phyloP scores from a whole-genome alignment of 2,113 vertebrate genomes.

The Clarias magur region DNA sequence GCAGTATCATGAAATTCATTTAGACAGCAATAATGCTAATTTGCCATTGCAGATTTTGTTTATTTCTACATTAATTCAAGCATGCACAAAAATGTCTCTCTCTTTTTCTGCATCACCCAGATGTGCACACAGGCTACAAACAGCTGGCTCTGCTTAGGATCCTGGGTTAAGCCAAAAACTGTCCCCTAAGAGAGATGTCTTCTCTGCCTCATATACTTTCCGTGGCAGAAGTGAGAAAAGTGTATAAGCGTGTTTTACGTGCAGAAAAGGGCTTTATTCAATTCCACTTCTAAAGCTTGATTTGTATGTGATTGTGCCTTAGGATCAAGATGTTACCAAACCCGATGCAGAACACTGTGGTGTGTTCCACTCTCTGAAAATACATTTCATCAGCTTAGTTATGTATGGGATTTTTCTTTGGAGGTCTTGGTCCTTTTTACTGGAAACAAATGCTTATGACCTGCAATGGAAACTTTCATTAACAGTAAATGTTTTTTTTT shows the following conservation, averaged over 20 bases:
- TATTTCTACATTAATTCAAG: background rate
- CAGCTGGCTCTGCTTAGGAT: constrained; percentile 48
- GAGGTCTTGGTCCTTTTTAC: background rate
- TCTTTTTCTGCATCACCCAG: background rate
- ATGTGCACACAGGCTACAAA: constrained; percentile 49
- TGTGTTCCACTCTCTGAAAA: background rate
- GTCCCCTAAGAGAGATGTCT: constrained; percentile 25
- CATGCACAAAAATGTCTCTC: background rate
- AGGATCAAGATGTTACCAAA: constrained; percentile 13
- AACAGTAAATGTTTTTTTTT: background rate
- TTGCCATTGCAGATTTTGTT: background rate
- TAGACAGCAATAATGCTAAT: background rate
- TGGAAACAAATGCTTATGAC: background rate
- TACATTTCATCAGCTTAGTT: background rate
- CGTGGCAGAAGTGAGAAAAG: background rate
- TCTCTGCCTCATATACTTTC: constrained; percentile 34
- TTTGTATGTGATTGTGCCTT: constrained; percentile 23
- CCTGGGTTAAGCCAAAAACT: constrained; percentile 46
- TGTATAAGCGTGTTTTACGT: constrained; percentile 8
- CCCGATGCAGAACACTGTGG: background rate
- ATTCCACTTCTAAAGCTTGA: background rate
- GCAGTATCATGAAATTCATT: background rate
- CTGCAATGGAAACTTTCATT: background rate
- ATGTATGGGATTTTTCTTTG: background rate
- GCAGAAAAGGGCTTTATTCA: constrained; percentile 20